phyloP scores from a whole-genome alignment of 2,888 invertebrate genomes.

The Aelia acuminata region DNA sequence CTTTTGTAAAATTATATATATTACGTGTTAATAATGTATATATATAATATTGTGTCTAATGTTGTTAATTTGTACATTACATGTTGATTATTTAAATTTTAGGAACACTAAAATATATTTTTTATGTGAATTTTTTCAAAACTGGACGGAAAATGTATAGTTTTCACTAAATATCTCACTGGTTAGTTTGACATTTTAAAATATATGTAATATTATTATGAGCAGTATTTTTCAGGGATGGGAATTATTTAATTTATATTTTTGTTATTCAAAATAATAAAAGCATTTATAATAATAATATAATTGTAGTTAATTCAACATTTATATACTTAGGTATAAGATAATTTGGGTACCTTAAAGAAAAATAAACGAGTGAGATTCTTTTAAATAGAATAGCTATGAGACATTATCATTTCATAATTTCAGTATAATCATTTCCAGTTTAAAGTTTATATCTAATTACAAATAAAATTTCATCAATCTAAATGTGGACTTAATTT shows the following conservation, averaged over 20 bases:
- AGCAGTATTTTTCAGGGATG: conserved; percentile 46
- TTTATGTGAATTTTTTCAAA: conserved; percentile 57
- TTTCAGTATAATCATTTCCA: not conserved
- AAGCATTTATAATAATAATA: conserved; percentile 13
- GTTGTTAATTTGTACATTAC: conserved; percentile 57
- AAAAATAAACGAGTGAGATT: conserved; percentile 12
- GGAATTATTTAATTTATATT: conserved; percentile 26
- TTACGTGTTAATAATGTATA: conserved; percentile 59
- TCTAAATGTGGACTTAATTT: too few species aligned
- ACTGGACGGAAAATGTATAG: conserved; percentile 57
- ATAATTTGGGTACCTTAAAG: not conserved
- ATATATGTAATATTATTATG: conserved; percentile 5
- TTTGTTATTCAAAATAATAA: conserved; percentile 1
- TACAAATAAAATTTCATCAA: too few species aligned
- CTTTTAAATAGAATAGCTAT: not conserved
- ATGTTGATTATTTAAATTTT: conserved; percentile 54
- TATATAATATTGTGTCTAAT: conserved; percentile 40
- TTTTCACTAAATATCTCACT: conserved; percentile 43
- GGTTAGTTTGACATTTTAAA: conserved; percentile 34
- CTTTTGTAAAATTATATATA: conserved; percentile 56
- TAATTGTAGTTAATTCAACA: conserved; percentile 16
- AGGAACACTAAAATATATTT: conserved; percentile 56
- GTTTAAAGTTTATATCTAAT: not conserved
- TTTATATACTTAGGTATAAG: conserved; percentile 13
- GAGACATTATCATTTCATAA: not conserved